A percentile compares a stretch with the other conserved stretches of the same genome.
Evolutionary conservation across 2,113 vertebrate genomes (phyloP).

Genomic region (Strix uralensis): DNA sequence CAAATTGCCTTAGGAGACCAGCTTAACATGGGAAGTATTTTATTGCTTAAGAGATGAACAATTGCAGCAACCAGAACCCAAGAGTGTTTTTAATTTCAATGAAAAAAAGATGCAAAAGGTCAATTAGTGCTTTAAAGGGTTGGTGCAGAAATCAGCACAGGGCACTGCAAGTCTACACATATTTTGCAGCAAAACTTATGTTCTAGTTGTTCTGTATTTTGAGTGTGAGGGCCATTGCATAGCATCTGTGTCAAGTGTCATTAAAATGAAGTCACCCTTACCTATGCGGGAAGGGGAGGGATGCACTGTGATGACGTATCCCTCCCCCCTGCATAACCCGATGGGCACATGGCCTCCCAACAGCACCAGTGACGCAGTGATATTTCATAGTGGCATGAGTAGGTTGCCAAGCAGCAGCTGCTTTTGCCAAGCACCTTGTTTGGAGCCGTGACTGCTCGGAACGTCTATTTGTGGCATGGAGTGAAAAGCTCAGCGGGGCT

Average conservation of each 20-base stretch:
- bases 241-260: not conserved
- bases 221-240: accelerated
- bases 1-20: not conserved
- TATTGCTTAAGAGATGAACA: not conserved
- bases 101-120: not conserved
- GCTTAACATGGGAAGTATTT: not conserved
- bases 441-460: slow-evolving; percentile 69
- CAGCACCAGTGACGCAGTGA: not conserved
- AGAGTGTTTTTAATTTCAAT: not conserved
- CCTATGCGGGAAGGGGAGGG: not conserved
- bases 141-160: not conserved
- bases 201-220: not conserved
- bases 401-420: slow-evolving; percentile 72
- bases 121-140: not conserved
- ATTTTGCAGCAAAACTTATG: not conserved
- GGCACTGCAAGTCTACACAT: not conserved
- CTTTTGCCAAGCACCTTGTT: slow-evolving; percentile 74
- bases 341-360: not conserved
- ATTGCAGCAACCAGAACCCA: not conserved
- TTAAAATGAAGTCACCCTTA: not conserved
- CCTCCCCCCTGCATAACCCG: accelerated
- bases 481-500: slow-evolving; percentile 26
- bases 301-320: not conserved
- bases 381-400: not conserved
- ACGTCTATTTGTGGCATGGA: slow-evolving; percentile 80